A percentile compares a stretch with the other conserved stretches of the same genome.
phyloP scores from a whole-genome alignment of 2,113 vertebrate genomes.

The Syngnathoides biaculeatus region DNA sequence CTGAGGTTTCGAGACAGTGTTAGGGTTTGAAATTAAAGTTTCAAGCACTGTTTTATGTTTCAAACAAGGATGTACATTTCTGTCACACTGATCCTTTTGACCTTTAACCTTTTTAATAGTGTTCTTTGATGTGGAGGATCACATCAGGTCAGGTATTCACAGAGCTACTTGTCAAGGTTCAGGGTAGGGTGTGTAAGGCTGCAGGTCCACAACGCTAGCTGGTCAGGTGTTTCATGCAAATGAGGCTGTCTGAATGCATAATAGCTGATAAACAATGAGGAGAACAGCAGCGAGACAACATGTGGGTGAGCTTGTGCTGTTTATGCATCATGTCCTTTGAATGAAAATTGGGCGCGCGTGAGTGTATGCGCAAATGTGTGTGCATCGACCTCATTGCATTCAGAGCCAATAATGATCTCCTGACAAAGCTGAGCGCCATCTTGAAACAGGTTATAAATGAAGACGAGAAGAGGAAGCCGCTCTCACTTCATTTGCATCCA shows the following conservation, averaged over 20 bases:
- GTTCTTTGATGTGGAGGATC: not conserved
- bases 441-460: slow-evolving; percentile 1
- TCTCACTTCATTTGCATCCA: not conserved
- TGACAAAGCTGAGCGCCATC: not conserved
- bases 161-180: not conserved
- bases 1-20: too few relatives aligned
- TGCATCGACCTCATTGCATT: slow-evolving; percentile 5
- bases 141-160: not conserved
- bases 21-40: too few relatives aligned
- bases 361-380: too few relatives aligned
- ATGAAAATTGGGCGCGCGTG: not conserved
- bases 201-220: not conserved
- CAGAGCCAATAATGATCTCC: not conserved
- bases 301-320: not conserved
- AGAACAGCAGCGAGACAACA: not conserved
- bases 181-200: not conserved
- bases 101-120: too few relatives aligned
- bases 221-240: slow-evolving; percentile 1
- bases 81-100: too few relatives aligned
- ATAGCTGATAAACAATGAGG: not conserved
- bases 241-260: not conserved
- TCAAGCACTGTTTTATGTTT: too few relatives aligned
- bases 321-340: slow-evolving; percentile 4
- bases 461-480: not conserved
- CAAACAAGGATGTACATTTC: too few relatives aligned